A percentile compares a stretch with the other conserved stretches of the same genome.
phyloP scores from a whole-genome alignment of 2,888 invertebrate genomes.

The Spilosoma lubricipeda region DNA sequence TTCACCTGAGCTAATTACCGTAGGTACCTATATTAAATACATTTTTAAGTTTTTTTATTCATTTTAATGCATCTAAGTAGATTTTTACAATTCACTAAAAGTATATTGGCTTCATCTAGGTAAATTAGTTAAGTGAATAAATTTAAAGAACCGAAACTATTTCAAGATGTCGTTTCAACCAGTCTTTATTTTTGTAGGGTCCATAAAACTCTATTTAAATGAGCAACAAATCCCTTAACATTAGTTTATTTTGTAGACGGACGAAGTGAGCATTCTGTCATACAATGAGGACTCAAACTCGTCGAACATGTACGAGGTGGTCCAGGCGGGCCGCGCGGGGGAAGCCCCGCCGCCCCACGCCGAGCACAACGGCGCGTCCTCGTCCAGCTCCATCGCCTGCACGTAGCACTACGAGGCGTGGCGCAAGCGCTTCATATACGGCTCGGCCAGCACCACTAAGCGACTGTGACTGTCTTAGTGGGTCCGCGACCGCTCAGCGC shows the following conservation, averaged over 20 bases:
- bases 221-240: background rate
- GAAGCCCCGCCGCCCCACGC: background rate
- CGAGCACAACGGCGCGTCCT: background rate
- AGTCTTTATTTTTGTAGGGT: background rate
- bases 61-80: too few relatives aligned
- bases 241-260: conserved; percentile 64
- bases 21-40: too few relatives aligned
- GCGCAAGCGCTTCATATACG: conserved; percentile 79
- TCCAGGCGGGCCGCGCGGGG: conserved; percentile 44
- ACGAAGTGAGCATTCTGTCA: conserved; percentile 76
- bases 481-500: conserved; percentile 10
- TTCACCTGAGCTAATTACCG: too few relatives aligned
- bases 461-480: conserved; percentile 47
- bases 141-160: background rate
- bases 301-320: conserved; percentile 75
- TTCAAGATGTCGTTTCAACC: background rate
- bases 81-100: too few relatives aligned
- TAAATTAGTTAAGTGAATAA: too few relatives aligned
- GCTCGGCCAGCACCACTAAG: conserved; percentile 41
- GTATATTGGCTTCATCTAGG: too few relatives aligned
- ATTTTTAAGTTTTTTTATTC: too few relatives aligned
- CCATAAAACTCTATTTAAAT: background rate
- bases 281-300: conserved; percentile 84
- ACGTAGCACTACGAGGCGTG: conserved; percentile 82
- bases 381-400: conserved; percentile 73